These are phyloP conservation scores for Lagopus muta DNA, from an alignment of 2,113 vertebrate species.

Conservation along the genomic window DNA sequence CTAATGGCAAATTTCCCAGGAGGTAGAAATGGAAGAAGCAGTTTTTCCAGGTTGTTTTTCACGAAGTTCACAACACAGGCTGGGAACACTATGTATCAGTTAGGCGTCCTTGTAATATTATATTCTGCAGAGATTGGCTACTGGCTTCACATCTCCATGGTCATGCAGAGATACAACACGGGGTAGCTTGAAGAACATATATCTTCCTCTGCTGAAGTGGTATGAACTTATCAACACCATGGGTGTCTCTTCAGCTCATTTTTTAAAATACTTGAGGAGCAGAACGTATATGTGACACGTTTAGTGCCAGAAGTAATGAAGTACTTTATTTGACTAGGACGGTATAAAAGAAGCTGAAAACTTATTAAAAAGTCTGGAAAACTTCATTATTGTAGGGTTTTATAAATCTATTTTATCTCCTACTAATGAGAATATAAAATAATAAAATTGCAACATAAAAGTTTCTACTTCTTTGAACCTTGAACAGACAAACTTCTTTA, in stretches of 20 bases:
- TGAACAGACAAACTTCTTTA: background rate
- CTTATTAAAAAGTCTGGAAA: background rate
- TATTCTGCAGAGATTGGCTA: background rate
- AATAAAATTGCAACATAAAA: background rate
- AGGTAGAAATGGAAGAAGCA: background rate
- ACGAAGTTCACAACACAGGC: background rate
- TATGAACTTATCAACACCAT: background rate
- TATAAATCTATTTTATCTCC: background rate
- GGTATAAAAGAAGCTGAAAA: background rate
- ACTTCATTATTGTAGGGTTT: background rate
- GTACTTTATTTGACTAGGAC: background rate
- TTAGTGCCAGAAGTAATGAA: background rate
- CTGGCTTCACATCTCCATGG: background rate
- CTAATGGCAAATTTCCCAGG: background rate
- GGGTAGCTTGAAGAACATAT: background rate
- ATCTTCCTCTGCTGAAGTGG: background rate
- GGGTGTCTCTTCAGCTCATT: background rate
- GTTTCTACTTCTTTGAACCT: background rate
- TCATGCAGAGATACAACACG: background rate
- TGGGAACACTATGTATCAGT: background rate
- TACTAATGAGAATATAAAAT: background rate
- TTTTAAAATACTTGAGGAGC: background rate
- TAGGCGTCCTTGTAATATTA: background rate
- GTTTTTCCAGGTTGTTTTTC: conserved; percentile 11
- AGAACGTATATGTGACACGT: background rate